These are phyloP conservation scores for Scrobipalpa costella DNA, from an alignment of 2,888 invertebrate genomes.

Conservation along the genomic window DNA sequence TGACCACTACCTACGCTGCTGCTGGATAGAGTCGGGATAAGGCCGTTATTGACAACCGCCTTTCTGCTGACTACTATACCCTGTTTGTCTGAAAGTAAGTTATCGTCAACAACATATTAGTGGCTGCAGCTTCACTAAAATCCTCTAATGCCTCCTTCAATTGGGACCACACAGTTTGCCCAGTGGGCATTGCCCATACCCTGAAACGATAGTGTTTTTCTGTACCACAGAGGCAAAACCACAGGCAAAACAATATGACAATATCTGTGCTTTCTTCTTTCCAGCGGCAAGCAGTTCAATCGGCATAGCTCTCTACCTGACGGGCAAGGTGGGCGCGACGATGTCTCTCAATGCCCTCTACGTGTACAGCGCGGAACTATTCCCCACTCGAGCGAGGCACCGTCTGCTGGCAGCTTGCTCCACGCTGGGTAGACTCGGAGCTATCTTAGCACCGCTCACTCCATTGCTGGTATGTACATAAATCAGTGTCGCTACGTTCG, in stretches of 20 bases:
- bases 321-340: conserved; percentile 84
- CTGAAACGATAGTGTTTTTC: too few relatives aligned
- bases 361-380: conserved; percentile 87
- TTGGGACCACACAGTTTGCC: too few relatives aligned
- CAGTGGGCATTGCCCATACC: too few relatives aligned
- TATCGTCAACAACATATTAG: neutral
- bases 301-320: conserved; percentile 74
- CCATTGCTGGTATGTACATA: conserved; percentile 80
- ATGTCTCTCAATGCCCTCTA: conserved; percentile 85
- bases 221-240: too few relatives aligned
- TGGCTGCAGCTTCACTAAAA: neutral
- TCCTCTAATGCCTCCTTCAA: too few relatives aligned
- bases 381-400: conserved; percentile 86
- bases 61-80: conserved; percentile 64
- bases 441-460: conserved; percentile 86
- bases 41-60: conserved; percentile 66
- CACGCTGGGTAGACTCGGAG: conserved; percentile 85
- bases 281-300: conserved; percentile 40
- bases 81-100: conserved; percentile 39
- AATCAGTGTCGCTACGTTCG: too few relatives aligned
- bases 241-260: too few relatives aligned
- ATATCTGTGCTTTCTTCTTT: conserved; percentile 3
- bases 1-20: conserved; percentile 70
- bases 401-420: conserved; percentile 85
- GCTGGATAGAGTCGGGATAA: conserved; percentile 65